Evolutionary conservation across 2,113 vertebrate species (phyloP).

Genomic region (Mugil cephalus): DNA sequence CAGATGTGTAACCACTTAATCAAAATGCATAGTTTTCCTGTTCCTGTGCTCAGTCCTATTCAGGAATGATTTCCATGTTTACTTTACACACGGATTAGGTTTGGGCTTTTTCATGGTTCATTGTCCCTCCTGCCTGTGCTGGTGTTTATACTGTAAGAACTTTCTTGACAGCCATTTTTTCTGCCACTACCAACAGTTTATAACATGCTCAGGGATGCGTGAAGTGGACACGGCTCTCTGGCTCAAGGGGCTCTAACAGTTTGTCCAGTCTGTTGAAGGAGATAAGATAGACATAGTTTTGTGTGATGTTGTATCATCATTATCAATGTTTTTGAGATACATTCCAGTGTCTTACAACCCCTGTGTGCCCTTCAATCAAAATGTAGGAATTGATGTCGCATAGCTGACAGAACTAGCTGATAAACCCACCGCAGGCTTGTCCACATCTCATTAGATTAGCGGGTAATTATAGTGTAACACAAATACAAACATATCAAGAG

Average conservation of each 20-base stretch:
- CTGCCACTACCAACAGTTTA: slow-evolving; percentile 43
- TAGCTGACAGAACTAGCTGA: no score
- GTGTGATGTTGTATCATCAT: slow-evolving; percentile 59
- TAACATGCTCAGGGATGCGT: slow-evolving; percentile 58
- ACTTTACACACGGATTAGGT: neutral
- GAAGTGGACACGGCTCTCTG: slow-evolving; percentile 60
- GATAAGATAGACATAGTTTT: slow-evolving; percentile 58
- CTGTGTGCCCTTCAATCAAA: slow-evolving; percentile 28
- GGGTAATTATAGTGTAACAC: no score
- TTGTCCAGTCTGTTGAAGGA: slow-evolving; percentile 54
- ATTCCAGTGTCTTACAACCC: slow-evolving; percentile 32
- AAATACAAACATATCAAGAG: no score
- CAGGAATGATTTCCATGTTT: slow-evolving; percentile 6
- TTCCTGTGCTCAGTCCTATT: neutral
- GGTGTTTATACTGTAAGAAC: slow-evolving; percentile 3
- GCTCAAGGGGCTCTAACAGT: slow-evolving; percentile 52
- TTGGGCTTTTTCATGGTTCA: neutral
- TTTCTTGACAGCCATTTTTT: slow-evolving; percentile 56
- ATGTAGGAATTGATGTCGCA: slow-evolving; percentile 3
- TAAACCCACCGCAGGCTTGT: no score
- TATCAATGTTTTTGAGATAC: slow-evolving; percentile 52
- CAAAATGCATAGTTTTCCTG: slow-evolving; percentile 1
- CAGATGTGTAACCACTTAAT: slow-evolving; percentile 76
- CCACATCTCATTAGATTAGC: no score
- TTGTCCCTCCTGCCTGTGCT: neutral